Percentiles rank a stretch among this genome's conserved stretches.
Conservation (phyloP, 2,888 invertebrate species). For the Caenorhabditis sp. region DNA sequence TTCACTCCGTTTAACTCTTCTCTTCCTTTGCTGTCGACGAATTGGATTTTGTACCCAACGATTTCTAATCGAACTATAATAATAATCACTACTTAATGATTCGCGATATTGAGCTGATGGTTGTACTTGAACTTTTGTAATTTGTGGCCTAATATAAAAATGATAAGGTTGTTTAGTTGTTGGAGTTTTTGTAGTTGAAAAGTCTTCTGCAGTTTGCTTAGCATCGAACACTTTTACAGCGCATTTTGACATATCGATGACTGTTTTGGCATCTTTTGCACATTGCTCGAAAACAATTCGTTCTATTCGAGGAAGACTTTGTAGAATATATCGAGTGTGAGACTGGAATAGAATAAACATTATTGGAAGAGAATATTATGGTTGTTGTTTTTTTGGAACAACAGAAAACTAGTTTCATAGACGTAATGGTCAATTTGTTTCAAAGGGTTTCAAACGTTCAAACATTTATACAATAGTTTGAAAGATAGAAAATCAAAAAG, state of each 20-base stretch:
- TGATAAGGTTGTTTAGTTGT: neutral
- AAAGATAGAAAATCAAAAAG: neutral
- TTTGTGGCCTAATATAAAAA: neutral
- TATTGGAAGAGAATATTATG: neutral
- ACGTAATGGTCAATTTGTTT: neutral
- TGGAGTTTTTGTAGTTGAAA: constrained; percentile 10
- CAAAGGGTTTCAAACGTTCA: neutral
- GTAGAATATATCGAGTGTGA: constrained; percentile 40
- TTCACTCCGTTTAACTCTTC: constrained; percentile 19
- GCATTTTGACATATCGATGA: constrained; percentile 56
- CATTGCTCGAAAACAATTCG: constrained; percentile 60
- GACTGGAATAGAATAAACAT: constrained; percentile 45
- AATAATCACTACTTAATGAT: constrained; percentile 9
- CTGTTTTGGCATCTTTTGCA: constrained; percentile 48
- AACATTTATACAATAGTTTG: neutral
- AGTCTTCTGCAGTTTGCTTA: constrained; percentile 19
- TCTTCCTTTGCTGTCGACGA: constrained; percentile 13
- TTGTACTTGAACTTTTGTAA: constrained; percentile 31
- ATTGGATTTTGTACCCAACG: constrained; percentile 48
- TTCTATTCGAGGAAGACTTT: constrained; percentile 49
- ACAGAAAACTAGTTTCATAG: neutral
- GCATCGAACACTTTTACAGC: constrained; percentile 48
- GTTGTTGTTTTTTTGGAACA: constrained; percentile 5
- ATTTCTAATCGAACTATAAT: constrained; percentile 23
- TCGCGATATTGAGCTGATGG: constrained; percentile 23